These are phyloP conservation scores for Latrodectus geometricus DNA, from an alignment of 1,140 invertebrate species.

Conservation along the genomic window DNA sequence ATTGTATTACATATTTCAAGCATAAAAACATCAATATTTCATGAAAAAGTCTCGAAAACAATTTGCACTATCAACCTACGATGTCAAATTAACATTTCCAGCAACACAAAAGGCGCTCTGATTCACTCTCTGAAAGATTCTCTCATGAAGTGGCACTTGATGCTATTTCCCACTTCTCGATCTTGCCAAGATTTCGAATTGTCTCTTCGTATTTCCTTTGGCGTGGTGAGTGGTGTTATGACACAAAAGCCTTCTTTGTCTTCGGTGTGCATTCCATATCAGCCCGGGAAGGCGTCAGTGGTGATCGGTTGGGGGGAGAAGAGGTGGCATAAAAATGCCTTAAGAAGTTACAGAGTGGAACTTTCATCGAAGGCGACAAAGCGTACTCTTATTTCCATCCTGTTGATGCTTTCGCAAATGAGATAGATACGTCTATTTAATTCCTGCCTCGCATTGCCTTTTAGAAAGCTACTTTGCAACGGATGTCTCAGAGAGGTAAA, in stretches of 20 bases:
- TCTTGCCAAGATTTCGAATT: neutral
- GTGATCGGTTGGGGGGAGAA: neutral
- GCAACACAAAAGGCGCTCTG: no score
- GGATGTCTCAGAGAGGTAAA: no score
- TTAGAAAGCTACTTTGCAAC: no score
- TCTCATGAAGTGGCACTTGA: neutral
- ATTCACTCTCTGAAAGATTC: no score
- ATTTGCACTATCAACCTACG: no score
- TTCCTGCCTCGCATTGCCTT: no score
- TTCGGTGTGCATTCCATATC: neutral
- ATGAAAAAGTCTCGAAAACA: no score
- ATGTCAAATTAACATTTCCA: no score
- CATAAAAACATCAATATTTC: no score
- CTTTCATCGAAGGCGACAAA: neutral
- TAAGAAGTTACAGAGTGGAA: neutral
- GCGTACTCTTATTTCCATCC: neutral
- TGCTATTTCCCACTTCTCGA: neutral
- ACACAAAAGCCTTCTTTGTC: neutral
- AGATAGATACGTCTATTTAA: neutral
- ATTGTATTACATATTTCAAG: no score
- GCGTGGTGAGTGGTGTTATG: neutral
- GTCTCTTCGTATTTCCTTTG: neutral
- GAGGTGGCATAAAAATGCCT: neutral
- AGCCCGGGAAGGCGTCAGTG: neutral
- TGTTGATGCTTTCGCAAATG: neutral